Percentiles rank a stretch among this genome's conserved stretches.
Evolutionary conservation across 2,888 invertebrate genomes (phyloP).

Genomic region (Drosophila ochracea): DNA sequence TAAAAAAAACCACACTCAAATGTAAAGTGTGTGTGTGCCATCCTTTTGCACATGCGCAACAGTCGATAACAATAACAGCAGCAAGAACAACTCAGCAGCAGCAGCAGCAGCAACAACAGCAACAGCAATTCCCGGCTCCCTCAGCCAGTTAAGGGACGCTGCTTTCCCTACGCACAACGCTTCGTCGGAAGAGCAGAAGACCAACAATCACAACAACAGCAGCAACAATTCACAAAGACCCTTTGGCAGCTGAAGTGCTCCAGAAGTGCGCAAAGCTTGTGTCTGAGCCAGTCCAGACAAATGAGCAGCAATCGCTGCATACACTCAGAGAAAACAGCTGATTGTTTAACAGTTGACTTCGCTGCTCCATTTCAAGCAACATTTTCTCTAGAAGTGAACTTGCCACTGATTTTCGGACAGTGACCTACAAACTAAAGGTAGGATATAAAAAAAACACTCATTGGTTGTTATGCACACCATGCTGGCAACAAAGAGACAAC

Average conservation of each 20-base stretch:
- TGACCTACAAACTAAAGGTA: constrained; percentile 31
- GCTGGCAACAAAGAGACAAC: constrained; percentile 17
- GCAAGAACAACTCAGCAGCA: constrained; percentile 12
- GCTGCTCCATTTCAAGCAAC: not conserved
- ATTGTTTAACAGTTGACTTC: not conserved
- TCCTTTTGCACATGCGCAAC: constrained; percentile 67
- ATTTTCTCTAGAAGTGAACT: not conserved
- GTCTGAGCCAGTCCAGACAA: constrained; percentile 76
- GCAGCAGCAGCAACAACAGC: constrained; percentile 10
- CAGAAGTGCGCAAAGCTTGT: constrained; percentile 79
- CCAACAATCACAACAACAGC: constrained; percentile 32
- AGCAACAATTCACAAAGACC: constrained; percentile 27
- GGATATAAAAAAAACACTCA: constrained; percentile 32
- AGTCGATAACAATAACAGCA: constrained; percentile 28
- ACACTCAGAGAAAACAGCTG: constrained; percentile 43
- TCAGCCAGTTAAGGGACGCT: constrained; percentile 38
- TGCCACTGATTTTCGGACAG: constrained; percentile 34
- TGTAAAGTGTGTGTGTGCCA: constrained; percentile 13
- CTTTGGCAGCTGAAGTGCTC: constrained; percentile 76
- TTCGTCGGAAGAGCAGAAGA: constrained; percentile 39
- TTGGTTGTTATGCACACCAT: constrained; percentile 61
- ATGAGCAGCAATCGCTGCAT: constrained; percentile 66
- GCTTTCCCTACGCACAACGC: constrained; percentile 57
- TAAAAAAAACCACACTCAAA: constrained; percentile 44
- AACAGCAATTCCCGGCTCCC: constrained; percentile 1